Evolutionary conservation across 2,888 invertebrate species (phyloP).

Genomic region (Timandra comae): DNA sequence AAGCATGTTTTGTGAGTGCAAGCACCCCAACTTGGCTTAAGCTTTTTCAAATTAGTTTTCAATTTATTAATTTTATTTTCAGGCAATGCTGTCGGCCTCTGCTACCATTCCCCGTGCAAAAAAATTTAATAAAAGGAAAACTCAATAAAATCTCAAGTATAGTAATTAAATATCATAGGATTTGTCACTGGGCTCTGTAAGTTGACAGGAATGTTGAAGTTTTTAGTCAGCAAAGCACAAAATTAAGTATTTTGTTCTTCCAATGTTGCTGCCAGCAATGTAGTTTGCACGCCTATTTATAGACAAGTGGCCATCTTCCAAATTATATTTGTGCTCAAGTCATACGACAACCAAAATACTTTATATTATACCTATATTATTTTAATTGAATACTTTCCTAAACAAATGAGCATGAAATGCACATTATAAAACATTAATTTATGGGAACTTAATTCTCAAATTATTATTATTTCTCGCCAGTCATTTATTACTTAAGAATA

Average conservation of each 20-base stretch:
- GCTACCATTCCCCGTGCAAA: slow-evolving; percentile 85
- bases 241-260: not conserved
- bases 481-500: slow-evolving; percentile 1
- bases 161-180: no score
- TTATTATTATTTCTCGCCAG: slow-evolving; percentile 13
- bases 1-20: not conserved
- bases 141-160: slow-evolving; percentile 43
- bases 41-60: slow-evolving; percentile 57
- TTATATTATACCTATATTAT: no score
- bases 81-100: slow-evolving; percentile 81
- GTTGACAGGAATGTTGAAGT: not conserved
- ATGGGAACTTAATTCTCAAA: slow-evolving; percentile 55
- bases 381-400: no score
- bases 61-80: slow-evolving; percentile 70
- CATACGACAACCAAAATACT: slow-evolving; percentile 1
- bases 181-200: not conserved
- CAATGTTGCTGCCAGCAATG: not conserved
- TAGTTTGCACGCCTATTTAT: not conserved
- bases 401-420: slow-evolving; percentile 55
- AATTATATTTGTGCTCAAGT: slow-evolving; percentile 11
- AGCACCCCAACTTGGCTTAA: slow-evolving; percentile 34
- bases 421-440: slow-evolving; percentile 29
- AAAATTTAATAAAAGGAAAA: slow-evolving; percentile 84
- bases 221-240: not conserved
- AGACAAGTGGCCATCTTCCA: slow-evolving; percentile 4